A percentile compares a stretch with the other conserved stretches of the same genome.
Conservation (phyloP, 2,888 invertebrate genomes). For the Disparrhopalites patrizii region DNA sequence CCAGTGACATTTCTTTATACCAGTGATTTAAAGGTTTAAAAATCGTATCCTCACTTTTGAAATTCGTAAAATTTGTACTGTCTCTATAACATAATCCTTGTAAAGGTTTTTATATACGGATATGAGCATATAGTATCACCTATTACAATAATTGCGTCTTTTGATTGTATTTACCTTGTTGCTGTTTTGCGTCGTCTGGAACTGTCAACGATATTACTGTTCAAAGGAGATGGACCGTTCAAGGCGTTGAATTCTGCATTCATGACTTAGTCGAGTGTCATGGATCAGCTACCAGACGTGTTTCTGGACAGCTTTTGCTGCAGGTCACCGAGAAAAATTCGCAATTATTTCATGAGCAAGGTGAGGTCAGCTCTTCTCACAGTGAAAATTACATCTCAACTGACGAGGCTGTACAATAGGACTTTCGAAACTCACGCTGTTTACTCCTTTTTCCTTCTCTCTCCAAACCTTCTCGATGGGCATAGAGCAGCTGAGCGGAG, state of each 20-base stretch:
- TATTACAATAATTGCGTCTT: background rate
- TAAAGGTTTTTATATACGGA: no score
- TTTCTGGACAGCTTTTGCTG: conserved; percentile 5
- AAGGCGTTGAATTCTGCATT: background rate
- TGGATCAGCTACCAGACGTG: conserved; percentile 10
- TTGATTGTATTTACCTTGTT: background rate
- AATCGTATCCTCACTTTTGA: no score
- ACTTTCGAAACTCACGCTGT: conserved; percentile 17
- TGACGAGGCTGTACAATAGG: background rate
- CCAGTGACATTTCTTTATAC: no score
- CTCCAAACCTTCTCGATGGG: no score
- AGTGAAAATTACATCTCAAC: conserved; percentile 14
- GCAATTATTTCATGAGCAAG: conserved; percentile 26
- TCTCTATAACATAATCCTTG: no score
- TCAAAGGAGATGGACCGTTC: conserved; percentile 5
- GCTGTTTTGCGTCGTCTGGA: conserved; percentile 12
- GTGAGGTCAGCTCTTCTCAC: conserved; percentile 26
- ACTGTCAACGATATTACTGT: conserved; percentile 3
- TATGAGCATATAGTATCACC: background rate
- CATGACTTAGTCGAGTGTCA: conserved; percentile 19
- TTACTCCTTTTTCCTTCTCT: no score
- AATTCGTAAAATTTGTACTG: no score
- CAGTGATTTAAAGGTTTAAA: no score
- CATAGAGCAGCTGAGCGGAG: background rate
- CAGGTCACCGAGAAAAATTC: conserved; percentile 20